Conservation (phyloP, 2,888 invertebrate species). For the Sinelater perroti region DNA sequence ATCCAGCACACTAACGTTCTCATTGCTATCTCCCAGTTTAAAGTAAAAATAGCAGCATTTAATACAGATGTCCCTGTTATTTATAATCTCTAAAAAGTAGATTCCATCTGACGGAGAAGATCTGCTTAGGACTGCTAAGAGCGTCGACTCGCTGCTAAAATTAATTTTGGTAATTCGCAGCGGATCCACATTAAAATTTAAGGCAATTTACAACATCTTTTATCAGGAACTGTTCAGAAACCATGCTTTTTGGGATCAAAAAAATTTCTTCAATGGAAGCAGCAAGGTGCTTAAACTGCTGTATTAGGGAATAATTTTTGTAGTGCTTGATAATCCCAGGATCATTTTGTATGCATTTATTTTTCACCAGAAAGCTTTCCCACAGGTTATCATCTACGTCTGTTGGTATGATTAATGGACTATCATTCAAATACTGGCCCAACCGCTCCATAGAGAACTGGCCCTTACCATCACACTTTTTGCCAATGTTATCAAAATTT, state of each 20-base stretch:
- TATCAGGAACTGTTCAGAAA: constrained; percentile 70
- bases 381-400: constrained; percentile 79
- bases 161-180: constrained; percentile 65
- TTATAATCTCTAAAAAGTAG: constrained; percentile 63
- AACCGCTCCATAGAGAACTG: constrained; percentile 87
- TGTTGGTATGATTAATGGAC: constrained; percentile 75
- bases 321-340: constrained; percentile 79
- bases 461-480: constrained; percentile 40
- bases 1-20: constrained; percentile 68
- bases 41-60: constrained; percentile 67
- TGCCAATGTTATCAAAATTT: constrained; percentile 74
- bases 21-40: constrained; percentile 59
- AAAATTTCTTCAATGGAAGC: constrained; percentile 74
- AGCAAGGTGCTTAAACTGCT: constrained; percentile 79
- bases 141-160: constrained; percentile 62
- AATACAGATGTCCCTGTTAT: constrained; percentile 60
- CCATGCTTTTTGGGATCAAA: constrained; percentile 69
- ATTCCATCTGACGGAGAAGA: constrained; percentile 60
- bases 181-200: constrained; percentile 46
- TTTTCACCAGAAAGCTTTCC: constrained; percentile 78
- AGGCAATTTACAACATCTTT: constrained; percentile 63
- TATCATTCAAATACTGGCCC: constrained; percentile 88
- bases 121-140: constrained; percentile 64
- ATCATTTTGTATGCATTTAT: constrained; percentile 75
- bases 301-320: constrained; percentile 79